These are phyloP conservation scores for Ophonus ardosiacus DNA, from an alignment of 2,888 invertebrate genomes.

Conservation along the genomic window DNA sequence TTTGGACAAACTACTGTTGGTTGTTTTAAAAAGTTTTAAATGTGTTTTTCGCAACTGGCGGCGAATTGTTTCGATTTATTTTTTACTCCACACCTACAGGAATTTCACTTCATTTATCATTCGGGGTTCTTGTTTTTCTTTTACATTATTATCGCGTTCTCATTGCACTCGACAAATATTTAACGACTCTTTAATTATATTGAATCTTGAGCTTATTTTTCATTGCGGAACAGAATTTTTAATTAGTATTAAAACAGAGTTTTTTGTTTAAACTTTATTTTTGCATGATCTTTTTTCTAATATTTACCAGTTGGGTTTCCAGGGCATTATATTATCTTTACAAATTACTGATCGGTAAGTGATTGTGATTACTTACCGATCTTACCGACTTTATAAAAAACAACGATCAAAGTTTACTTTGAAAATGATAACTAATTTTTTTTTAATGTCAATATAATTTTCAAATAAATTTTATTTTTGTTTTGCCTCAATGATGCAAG, in stretches of 20 bases:
- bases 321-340: no score
- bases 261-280: not conserved
- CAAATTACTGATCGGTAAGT: no score
- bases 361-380: no score
- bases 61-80: constrained; percentile 42
- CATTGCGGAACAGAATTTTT: not conserved
- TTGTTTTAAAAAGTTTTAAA: constrained; percentile 59
- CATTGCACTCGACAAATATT: not conserved
- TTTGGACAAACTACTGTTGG: constrained; percentile 52
- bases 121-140: constrained; percentile 3
- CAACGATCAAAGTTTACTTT: no score
- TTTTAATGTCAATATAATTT: no score
- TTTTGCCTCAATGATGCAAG: no score
- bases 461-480: no score
- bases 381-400: no score
- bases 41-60: constrained; percentile 31
- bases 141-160: not conserved
- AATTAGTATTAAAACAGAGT: not conserved
- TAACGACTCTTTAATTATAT: not conserved
- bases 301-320: no score
- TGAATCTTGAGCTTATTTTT: not conserved
- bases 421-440: no score
- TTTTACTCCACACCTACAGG: constrained; percentile 10
- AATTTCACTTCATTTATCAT: constrained; percentile 2
- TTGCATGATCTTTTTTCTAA: no score